These are phyloP conservation scores for Ypsolopha scabrella DNA, from an alignment of 2,888 invertebrate genomes.

Conservation along the genomic window DNA sequence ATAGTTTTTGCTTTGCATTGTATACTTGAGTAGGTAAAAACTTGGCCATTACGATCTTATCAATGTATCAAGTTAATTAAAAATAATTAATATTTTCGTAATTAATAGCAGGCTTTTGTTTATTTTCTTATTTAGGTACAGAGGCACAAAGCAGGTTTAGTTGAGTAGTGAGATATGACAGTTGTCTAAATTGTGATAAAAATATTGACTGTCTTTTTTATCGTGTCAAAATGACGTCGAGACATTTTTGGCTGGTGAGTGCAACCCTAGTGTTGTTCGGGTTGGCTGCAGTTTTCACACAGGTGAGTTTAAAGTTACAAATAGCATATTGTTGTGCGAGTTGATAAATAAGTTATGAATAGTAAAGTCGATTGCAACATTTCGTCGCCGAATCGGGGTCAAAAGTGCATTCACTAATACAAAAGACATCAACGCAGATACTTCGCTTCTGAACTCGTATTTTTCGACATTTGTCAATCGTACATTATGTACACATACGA, in stretches of 20 bases:
- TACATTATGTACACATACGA: too few relatives aligned
- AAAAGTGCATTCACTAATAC: slow-evolving; percentile 1
- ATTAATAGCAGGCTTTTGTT: background rate
- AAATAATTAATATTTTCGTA: background rate
- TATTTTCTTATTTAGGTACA: slow-evolving; percentile 19
- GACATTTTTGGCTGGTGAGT: slow-evolving; percentile 30
- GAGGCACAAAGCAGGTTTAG: slow-evolving; percentile 12
- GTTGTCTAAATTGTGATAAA: slow-evolving; percentile 13
- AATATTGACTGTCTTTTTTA: background rate
- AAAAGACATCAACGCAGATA: slow-evolving; percentile 7
- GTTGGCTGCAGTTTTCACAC: slow-evolving; percentile 21
- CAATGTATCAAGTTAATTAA: background rate
- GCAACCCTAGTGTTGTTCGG: slow-evolving; percentile 25
- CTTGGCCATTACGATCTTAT: too few relatives aligned
- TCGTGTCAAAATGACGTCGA: slow-evolving; percentile 29
- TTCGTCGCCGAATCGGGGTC: background rate
- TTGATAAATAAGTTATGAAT: too few relatives aligned
- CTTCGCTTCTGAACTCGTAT: background rate
- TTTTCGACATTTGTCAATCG: too few relatives aligned
- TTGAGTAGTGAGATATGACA: slow-evolving; percentile 7
- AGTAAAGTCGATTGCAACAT: too few relatives aligned
- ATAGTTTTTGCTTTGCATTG: too few relatives aligned
- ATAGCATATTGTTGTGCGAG: too few relatives aligned
- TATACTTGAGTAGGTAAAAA: too few relatives aligned
- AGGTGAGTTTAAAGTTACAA: slow-evolving; percentile 23